phyloP scores from a whole-genome alignment of 2,797 vertebrate species.

The Cetoscarus ocellatus region DNA sequence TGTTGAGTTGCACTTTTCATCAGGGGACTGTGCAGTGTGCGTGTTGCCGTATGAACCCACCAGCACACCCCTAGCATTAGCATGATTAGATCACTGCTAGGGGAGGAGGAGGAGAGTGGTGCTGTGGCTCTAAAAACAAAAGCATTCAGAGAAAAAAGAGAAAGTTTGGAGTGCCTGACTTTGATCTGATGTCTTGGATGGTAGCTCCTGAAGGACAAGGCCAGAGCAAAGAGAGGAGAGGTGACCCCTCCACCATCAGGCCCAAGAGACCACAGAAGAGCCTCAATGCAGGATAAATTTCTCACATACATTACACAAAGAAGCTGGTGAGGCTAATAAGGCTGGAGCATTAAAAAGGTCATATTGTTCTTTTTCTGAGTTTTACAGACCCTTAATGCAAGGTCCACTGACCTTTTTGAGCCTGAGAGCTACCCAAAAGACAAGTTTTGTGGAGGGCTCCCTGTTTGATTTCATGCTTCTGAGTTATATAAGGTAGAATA shows the following conservation, averaged over 20 bases:
- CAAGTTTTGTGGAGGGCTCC: no score
- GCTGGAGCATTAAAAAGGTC: no score
- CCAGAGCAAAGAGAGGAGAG: conserved; percentile 52
- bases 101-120: conserved; percentile 13
- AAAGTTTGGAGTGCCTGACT: conserved; percentile 48
- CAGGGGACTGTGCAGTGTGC: conserved; percentile 22
- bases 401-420: no score
- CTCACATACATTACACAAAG: conserved; percentile 36
- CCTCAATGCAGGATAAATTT: conserved; percentile 17
- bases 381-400: no score
- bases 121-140: conserved; percentile 59
- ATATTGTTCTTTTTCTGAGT: no score
- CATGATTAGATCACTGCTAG: conserved; percentile 68
- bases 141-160: conserved; percentile 26
- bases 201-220: conserved; percentile 46
- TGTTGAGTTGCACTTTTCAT: conserved; percentile 62
- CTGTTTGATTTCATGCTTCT: no score
- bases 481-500: no score
- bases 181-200: conserved; percentile 68
- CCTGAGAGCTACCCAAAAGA: no score
- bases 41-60: conserved; percentile 31
- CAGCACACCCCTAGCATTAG: conserved; percentile 34
- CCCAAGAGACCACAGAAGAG: conserved; percentile 36
- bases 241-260: conserved; percentile 38
- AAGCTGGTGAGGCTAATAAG: not conserved